These are phyloP conservation scores for Melanocharis versteri DNA, from an alignment of 2,113 vertebrate genomes.

Conservation along the genomic window DNA sequence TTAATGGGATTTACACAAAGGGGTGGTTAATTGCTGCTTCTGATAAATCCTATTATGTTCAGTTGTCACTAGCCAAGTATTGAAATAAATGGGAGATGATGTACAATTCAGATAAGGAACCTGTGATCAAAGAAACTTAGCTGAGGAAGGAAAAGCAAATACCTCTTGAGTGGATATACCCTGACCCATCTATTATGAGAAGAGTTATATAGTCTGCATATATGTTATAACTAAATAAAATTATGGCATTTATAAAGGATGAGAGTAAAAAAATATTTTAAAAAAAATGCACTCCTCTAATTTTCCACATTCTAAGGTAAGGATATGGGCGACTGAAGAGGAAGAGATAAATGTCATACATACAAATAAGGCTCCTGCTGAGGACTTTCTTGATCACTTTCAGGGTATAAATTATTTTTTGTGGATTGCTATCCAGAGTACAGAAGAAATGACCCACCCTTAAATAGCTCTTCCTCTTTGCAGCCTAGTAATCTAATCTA, in stretches of 20 bases:
- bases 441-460: background rate
- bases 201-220: background rate
- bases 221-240: background rate
- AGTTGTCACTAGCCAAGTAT: constrained; percentile 8
- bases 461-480: background rate
- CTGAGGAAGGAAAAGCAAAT: background rate
- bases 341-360: background rate
- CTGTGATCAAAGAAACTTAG: background rate
- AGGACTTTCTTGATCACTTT: background rate
- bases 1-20: constrained; percentile 44
- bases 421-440: background rate
- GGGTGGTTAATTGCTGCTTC: background rate
- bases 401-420: background rate
- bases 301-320: background rate
- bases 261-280: background rate
- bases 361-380: background rate
- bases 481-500: background rate
- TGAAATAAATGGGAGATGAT: constrained; percentile 48
- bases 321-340: background rate
- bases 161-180: background rate
- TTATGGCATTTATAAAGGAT: background rate
- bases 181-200: background rate
- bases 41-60: constrained; percentile 19
- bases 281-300: background rate
- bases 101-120: constrained; percentile 6